Evolutionary conservation across 2,113 vertebrate species (phyloP).

Genomic region (Mormyrus lacerda): DNA sequence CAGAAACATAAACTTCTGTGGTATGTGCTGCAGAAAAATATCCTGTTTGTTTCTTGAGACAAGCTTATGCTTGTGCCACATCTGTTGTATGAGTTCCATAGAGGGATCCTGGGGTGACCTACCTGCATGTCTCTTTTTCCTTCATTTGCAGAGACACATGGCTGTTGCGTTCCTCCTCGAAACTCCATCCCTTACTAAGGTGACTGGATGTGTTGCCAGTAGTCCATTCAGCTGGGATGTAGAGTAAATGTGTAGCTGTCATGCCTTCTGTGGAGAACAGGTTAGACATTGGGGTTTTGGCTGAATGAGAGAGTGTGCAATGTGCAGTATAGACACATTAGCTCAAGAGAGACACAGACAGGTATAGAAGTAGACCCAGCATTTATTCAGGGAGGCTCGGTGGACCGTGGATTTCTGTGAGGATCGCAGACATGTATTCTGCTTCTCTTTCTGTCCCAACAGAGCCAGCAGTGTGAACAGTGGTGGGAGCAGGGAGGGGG

Average conservation of each 20-base stretch:
- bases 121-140: constrained; percentile 1
- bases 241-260: neutral
- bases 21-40: neutral
- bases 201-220: constrained; percentile 29
- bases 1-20: neutral
- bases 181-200: constrained; percentile 57
- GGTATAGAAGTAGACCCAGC: neutral
- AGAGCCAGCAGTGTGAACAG: constrained; percentile 45
- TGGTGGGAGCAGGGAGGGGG: constrained; percentile 58
- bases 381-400: neutral
- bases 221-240: neutral
- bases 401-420: neutral
- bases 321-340: neutral
- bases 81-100: neutral
- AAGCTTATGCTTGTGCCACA: neutral
- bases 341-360: neutral
- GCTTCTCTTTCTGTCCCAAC: constrained; percentile 9
- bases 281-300: neutral
- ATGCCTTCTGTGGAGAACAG: neutral
- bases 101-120: neutral
- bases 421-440: neutral
- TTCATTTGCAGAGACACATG: constrained; percentile 51
- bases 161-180: constrained; percentile 47
- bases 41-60: neutral
- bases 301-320: neutral